These are phyloP conservation scores for Dipodomys merriami DNA, from an alignment of 2,113 vertebrate species.

Conservation along the genomic window DNA sequence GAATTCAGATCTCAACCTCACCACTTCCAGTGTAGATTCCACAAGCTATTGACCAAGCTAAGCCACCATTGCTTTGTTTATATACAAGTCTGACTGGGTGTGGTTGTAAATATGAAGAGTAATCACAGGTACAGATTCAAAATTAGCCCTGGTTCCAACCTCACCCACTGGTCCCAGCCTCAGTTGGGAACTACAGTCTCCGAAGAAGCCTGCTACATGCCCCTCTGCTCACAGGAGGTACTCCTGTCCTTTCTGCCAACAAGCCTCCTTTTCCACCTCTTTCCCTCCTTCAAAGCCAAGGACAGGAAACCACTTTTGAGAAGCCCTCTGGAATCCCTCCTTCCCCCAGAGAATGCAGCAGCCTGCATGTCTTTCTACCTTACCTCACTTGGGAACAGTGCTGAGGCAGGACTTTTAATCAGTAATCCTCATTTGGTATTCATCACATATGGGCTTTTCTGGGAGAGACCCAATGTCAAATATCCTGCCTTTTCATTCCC, in stretches of 20 bases:
- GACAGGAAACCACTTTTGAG: not conserved
- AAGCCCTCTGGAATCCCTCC: not conserved
- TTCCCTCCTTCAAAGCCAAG: conserved; percentile 23
- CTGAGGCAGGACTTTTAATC: conserved; percentile 42
- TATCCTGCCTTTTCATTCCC: conserved; percentile 28
- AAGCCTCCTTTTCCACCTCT: not conserved
- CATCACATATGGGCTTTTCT: conserved; percentile 65
- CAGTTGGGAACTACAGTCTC: not conserved
- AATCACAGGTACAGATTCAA: not conserved
- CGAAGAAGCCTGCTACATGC: not conserved
- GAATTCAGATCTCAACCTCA: not conserved
- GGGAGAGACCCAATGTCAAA: conserved; percentile 53
- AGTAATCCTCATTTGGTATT: conserved; percentile 62
- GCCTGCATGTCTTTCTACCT: conserved; percentile 37
- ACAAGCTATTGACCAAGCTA: not conserved
- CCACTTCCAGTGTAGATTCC: not conserved
- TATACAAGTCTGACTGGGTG: not conserved
- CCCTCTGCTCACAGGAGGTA: not conserved
- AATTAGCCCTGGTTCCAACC: not conserved
- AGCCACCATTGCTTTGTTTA: not conserved
- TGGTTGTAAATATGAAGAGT: not conserved
- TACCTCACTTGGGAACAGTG: not conserved
- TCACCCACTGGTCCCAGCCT: not conserved
- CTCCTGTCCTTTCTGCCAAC: not conserved
- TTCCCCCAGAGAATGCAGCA: not conserved